Conservation (phyloP, 2,113 vertebrate genomes). For the Silurus asotus region DNA sequence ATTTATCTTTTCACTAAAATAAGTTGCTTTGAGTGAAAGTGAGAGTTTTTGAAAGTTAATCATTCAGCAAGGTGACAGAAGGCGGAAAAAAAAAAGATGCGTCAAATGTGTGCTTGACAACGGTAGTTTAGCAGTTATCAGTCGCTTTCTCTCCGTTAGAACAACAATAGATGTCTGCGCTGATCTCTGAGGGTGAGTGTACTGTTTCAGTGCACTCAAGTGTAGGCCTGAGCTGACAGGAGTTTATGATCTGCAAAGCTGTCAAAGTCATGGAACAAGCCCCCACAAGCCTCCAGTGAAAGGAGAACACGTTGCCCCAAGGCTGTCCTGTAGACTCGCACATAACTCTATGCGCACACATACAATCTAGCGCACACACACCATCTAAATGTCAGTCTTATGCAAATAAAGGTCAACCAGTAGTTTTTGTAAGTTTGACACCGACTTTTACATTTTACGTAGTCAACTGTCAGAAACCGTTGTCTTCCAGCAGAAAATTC, state of each 20-base stretch:
- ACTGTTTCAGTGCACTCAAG: constrained; percentile 52
- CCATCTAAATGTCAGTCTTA: constrained; percentile 41
- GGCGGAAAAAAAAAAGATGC: background rate
- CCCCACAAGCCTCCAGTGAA: constrained; percentile 45
- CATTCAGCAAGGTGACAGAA: background rate
- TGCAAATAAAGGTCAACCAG: constrained; percentile 48
- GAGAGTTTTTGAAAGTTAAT: background rate
- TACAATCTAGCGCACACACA: constrained; percentile 15
- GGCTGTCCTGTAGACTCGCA: constrained; percentile 47
- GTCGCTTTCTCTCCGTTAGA: constrained; percentile 49
- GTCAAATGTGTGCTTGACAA: constrained; percentile 23
- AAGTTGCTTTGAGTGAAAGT: background rate
- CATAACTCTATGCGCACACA: constrained; percentile 33
- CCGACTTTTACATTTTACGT: constrained; percentile 27
- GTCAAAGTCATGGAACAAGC: constrained; percentile 49
- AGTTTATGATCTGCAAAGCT: constrained; percentile 54
- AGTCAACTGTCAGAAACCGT: constrained; percentile 38
- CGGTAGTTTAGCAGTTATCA: constrained; percentile 40
- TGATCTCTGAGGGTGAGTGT: constrained; percentile 33
- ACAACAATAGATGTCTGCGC: constrained; percentile 49
- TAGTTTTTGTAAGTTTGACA: constrained; percentile 30
- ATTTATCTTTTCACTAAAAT: too few species aligned
- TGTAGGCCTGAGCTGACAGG: constrained; percentile 48
- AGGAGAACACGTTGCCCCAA: constrained; percentile 50
- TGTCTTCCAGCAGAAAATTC: constrained; percentile 12